A percentile compares a stretch with the other conserved stretches of the same genome.
phyloP scores from a whole-genome alignment of 2,888 invertebrate genomes.

The Halictus quadricinctus region DNA sequence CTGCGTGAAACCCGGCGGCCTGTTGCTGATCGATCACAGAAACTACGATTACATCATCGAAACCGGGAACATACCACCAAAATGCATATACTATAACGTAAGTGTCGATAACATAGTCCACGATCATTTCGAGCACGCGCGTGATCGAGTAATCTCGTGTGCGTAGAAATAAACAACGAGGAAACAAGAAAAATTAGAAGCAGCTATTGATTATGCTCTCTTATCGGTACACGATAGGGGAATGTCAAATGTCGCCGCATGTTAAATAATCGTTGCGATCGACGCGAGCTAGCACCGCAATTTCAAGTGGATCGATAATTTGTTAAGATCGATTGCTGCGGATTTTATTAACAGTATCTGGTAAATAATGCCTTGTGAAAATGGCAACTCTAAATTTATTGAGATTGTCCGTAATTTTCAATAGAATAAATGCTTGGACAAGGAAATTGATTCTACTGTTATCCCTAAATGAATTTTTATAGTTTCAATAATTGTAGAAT shows the following conservation, averaged over 20 bases:
- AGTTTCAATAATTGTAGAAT: too few species aligned
- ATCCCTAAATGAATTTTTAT: too few species aligned
- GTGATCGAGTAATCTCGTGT: background rate
- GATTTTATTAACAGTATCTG: too few species aligned
- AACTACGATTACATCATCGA: constrained; percentile 93
- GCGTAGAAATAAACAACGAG: background rate
- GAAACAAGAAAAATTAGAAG: background rate
- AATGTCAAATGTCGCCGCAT: background rate
- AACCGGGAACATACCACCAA: constrained; percentile 89
- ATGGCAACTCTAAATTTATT: too few species aligned
- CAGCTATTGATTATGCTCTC: background rate
- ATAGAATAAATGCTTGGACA: too few species aligned
- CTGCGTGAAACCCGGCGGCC: constrained; percentile 93
- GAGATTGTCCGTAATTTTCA: too few species aligned
- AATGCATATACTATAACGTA: constrained; percentile 95
- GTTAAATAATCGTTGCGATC: background rate
- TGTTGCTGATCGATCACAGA: constrained; percentile 93
- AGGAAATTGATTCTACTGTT: too few species aligned
- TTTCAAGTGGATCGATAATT: background rate
- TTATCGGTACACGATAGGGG: background rate
- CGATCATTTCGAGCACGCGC: background rate
- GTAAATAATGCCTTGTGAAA: too few species aligned
- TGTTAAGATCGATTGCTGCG: too few species aligned
- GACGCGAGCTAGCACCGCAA: background rate
- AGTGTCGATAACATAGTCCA: constrained; percentile 81